These are phyloP conservation scores for Ophioninae sp. DNA, from an alignment of 2,888 invertebrate species.

Conservation along the genomic window DNA sequence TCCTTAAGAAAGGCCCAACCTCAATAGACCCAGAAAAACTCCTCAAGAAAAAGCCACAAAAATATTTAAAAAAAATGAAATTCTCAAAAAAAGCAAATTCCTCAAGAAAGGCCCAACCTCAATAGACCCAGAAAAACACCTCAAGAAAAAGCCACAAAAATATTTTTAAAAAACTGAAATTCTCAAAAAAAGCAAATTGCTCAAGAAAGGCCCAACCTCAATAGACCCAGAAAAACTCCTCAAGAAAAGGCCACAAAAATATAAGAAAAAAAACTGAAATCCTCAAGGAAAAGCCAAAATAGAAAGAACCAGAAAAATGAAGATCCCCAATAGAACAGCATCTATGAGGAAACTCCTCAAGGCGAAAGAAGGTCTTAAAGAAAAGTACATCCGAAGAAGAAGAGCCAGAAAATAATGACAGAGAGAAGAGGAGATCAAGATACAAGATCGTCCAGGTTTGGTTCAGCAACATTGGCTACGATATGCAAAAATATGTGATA, in stretches of 20 bases:
- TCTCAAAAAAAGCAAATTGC: too few species aligned
- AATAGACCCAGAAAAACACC: neutral
- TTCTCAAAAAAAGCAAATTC: too few species aligned
- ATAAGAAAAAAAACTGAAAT: neutral
- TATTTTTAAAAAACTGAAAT: too few species aligned
- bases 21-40: too few species aligned
- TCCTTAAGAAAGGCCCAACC: neutral
- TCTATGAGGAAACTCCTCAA: neutral
- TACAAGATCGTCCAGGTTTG: conserved; percentile 37
- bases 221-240: neutral
- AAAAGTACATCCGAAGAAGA: conserved; percentile 40
- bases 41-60: too few species aligned
- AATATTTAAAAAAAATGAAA: too few species aligned
- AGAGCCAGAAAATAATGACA: conserved; percentile 30
- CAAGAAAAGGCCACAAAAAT: neutral
- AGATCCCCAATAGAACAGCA: too few species aligned
- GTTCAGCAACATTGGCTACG: conserved; percentile 64
- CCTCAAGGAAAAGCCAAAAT: neutral
- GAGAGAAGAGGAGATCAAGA: conserved; percentile 30
- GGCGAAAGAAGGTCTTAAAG: conserved; percentile 4
- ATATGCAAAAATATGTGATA: conserved; percentile 78
- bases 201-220: neutral
- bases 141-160: too few species aligned
- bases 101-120: neutral
- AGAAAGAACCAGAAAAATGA: neutral